Conservation (phyloP, 2,797 vertebrate genomes). For the Megaceryle alcyon region DNA sequence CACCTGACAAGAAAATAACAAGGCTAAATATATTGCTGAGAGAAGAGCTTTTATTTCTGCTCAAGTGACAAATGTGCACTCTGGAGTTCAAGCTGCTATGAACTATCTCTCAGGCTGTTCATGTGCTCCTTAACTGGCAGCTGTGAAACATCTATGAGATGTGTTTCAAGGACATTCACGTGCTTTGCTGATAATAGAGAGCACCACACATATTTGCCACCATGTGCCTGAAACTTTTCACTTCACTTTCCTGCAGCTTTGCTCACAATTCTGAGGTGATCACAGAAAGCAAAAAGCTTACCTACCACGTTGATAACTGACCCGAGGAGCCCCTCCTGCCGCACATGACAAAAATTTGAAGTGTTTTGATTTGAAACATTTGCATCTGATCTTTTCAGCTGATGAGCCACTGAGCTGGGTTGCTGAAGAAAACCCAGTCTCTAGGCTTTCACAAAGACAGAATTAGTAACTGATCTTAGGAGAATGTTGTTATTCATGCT, state of each 20-base stretch:
- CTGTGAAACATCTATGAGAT: neutral
- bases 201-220: neutral
- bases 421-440: neutral
- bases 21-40: neutral
- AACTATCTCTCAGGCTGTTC: neutral
- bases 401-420: neutral
- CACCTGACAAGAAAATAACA: constrained; percentile 11
- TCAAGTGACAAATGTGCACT: neutral
- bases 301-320: neutral
- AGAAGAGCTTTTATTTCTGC: constrained; percentile 15
- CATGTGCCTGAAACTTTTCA: neutral
- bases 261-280: neutral
- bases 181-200: neutral
- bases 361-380: neutral
- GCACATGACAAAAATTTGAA: neutral
- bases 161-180: neutral
- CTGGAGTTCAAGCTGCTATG: constrained; percentile 4
- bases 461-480: neutral
- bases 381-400: neutral
- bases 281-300: neutral
- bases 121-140: neutral
- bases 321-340: neutral
- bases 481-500: neutral
- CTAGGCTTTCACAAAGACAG: neutral
- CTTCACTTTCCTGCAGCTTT: neutral